phyloP scores from a whole-genome alignment of 1,140 invertebrate species.

The Bombus superbus region DNA sequence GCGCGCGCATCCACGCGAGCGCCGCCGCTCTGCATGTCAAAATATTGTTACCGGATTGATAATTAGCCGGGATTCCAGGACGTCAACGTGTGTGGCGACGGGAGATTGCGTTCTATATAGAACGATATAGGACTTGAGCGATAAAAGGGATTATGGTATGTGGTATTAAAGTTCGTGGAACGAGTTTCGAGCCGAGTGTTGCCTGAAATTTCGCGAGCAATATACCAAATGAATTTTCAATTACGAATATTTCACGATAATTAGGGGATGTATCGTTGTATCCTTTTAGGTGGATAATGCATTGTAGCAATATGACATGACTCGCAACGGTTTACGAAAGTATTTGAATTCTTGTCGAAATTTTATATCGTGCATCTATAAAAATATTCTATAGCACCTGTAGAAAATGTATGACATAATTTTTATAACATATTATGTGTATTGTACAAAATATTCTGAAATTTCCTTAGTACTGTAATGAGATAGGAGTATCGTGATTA shows the following conservation, averaged over 20 bases:
- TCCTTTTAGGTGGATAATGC: too few species aligned
- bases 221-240: not conserved
- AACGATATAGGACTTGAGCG: not conserved
- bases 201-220: not conserved
- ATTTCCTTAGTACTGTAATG: too few species aligned
- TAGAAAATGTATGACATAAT: too few species aligned
- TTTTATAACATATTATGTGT: too few species aligned
- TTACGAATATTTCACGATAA: not conserved
- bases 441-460: too few species aligned
- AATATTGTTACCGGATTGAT: slow-evolving; percentile 33
- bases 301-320: too few species aligned
- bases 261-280: not conserved
- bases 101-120: not conserved
- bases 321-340: too few species aligned
- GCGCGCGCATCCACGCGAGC: not conserved
- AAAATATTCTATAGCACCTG: too few species aligned
- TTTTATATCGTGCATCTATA: too few species aligned
- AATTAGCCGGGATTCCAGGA: not conserved
- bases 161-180: not conserved
- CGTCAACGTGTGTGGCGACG: not conserved
- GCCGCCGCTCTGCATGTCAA: slow-evolving; percentile 13
- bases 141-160: not conserved
- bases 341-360: too few species aligned
- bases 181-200: not conserved
- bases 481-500: too few species aligned